Evolutionary conservation across 2,113 vertebrate genomes (phyloP), one percentile per base, ranked within the genome.

Genomic region (Chamaetylas fuelleborni): DNA sequence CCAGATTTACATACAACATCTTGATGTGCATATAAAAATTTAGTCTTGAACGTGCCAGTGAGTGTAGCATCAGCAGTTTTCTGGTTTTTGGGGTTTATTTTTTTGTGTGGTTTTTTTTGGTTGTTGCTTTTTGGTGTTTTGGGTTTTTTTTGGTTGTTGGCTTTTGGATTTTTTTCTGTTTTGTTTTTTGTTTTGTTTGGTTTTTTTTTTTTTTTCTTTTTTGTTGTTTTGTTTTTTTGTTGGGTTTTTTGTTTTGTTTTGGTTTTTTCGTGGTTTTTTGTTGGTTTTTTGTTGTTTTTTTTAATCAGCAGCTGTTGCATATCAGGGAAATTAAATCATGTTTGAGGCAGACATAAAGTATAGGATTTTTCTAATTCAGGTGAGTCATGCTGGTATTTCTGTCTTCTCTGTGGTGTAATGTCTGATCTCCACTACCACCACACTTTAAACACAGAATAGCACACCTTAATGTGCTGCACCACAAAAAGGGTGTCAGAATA

Each of bases 281-380:
- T 14, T 50, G 24, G 9, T 28, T 16, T 26, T 50, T 51, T 26
- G 19, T n/a, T n/a, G n/a, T 13, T 53, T 51, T 58, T 64, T 65
- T 11, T 1, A 86, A 66, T 82, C 2, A 0, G n/a, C 92, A 95
- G 88, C 81, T 94, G 88, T 81, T 92, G 57, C 45, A 4, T 94
- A 89, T 88, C 67, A 56, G 54, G 69, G 62, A 95, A 96, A 91
- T 94, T 86, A 88, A 90, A 88, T 84, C 50, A 67, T 71, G 40
- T 67, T 92, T 76, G 48, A 81, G 50, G 67, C 42, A 91, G 74
- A 96, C 57, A 71, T 9, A 64, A 64, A 90, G 4, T 33, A 26
- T 67, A 78, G 67, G 71, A 79, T 84, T 96, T 93, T 80, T 80
- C 51, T 78, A 86, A 88, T 72, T 88, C 88, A 94, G 88, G 86